These are phyloP conservation scores for Poecile montanus DNA, from an alignment of 2,797 vertebrate species.

Conservation along the genomic window DNA sequence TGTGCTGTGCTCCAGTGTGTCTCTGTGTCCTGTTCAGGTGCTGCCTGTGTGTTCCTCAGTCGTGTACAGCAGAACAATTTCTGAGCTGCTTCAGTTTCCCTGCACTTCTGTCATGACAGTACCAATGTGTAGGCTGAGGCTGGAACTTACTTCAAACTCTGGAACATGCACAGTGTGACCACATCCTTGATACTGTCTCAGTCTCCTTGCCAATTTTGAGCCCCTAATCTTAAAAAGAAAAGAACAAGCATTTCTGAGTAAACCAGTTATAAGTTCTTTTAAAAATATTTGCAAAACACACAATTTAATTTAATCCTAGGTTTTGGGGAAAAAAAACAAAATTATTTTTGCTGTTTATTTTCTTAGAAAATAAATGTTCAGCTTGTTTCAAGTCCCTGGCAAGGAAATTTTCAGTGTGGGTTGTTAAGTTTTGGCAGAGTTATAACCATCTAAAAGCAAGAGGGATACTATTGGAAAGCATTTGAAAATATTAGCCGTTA, in stretches of 20 bases:
- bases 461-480: background rate
- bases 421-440: constrained; percentile 12
- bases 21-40: accelerated
- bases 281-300: background rate
- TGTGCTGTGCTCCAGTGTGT: background rate
- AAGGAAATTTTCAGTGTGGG: constrained; percentile 13
- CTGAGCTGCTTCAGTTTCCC: background rate
- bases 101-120: background rate
- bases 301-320: background rate
- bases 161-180: background rate
- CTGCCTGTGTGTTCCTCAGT: accelerated
- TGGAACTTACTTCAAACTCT: background rate
- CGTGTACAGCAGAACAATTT: accelerated
- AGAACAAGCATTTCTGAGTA: background rate
- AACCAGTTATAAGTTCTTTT: background rate
- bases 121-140: background rate
- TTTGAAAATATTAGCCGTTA: constrained; percentile 36
- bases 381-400: constrained; percentile 19
- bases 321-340: background rate
- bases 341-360: background rate
- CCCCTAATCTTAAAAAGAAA: background rate
- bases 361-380: constrained; percentile 12
- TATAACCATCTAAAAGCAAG: background rate
- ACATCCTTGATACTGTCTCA: background rate
- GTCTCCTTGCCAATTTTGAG: background rate